Conservation (phyloP, 2,113 vertebrate genomes). For the Anolis sagrei region DNA sequence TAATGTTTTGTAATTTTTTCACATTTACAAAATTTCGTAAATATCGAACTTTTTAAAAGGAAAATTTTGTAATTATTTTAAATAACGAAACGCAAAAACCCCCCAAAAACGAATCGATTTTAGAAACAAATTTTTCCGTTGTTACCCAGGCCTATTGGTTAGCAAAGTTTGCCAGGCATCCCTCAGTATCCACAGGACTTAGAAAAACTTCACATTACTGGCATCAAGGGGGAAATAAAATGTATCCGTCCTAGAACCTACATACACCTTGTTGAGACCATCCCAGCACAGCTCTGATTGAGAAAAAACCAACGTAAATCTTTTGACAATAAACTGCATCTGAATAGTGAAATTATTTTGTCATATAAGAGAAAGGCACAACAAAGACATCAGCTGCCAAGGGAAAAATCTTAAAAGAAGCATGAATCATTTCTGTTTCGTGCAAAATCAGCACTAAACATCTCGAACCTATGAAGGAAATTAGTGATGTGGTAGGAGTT, state of each 20-base stretch:
- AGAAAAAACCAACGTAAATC: constrained; percentile 70
- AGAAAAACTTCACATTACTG: too few species aligned
- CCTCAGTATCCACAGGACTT: too few species aligned
- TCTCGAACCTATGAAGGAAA: constrained; percentile 47
- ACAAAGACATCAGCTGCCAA: constrained; percentile 58
- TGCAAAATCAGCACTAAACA: constrained; percentile 19
- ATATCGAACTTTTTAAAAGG: too few species aligned
- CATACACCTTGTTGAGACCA: constrained; percentile 27
- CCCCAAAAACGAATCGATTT: too few species aligned
- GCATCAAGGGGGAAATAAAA: constrained; percentile 69
- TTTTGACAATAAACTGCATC: constrained; percentile 60
- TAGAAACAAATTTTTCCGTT: too few species aligned
- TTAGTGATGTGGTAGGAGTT: neutral
- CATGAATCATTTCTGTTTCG: constrained; percentile 44
- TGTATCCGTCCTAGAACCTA: constrained; percentile 56
- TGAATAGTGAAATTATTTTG: constrained; percentile 70
- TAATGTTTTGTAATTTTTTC: too few species aligned
- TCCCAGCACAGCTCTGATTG: constrained; percentile 62
- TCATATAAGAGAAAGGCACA: constrained; percentile 59
- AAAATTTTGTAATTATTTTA: too few species aligned
- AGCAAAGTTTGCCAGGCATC: too few species aligned
- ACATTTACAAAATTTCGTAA: too few species aligned
- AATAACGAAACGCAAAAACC: too few species aligned
- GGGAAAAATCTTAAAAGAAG: neutral
- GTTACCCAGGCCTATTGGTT: too few species aligned